Percentiles rank a stretch among this genome's conserved stretches.
Evolutionary conservation across 30 jellyfish, hydroid and myxozoan genomes (phyloP).

Genomic region (Hydractinia echinata): DNA sequence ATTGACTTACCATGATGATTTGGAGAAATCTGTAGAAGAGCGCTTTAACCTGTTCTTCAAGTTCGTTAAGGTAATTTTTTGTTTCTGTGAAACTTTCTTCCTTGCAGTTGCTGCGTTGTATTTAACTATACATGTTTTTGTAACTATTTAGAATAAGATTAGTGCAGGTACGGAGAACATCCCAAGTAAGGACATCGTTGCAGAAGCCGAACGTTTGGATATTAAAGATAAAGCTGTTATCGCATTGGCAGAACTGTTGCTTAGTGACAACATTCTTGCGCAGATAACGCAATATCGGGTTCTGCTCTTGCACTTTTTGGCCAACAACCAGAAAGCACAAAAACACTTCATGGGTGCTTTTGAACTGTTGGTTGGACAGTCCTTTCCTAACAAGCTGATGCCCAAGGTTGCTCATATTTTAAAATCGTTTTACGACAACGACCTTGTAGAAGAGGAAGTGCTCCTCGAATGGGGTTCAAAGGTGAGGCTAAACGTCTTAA

Average conservation of each 20-base stretch:
- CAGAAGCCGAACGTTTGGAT: constrained; percentile 99
- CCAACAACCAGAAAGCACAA: constrained; percentile 92
- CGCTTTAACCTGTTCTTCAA: constrained; percentile 83
- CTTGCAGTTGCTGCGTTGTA: not conserved
- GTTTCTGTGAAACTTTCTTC: not conserved
- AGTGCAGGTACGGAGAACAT: constrained; percentile 16
- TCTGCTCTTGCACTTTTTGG: constrained; percentile 78
- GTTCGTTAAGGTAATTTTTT: constrained; percentile 69
- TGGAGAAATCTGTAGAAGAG: constrained; percentile 81
- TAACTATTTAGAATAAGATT: constrained; percentile 19
- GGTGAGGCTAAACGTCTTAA: constrained; percentile 34
- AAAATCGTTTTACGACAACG: constrained; percentile 80
- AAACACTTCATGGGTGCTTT: constrained; percentile 89
- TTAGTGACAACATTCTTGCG: constrained; percentile 65
- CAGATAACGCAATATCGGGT: constrained; percentile 62
- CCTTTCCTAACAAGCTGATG: constrained; percentile 77
- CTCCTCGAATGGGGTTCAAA: constrained; percentile 93
- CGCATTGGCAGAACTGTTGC: constrained; percentile 89
- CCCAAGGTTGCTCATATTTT: constrained; percentile 88
- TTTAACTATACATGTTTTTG: not conserved
- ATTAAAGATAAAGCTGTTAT: constrained; percentile 86
- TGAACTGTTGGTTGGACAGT: constrained; percentile 85
- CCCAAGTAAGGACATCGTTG: constrained; percentile 74
- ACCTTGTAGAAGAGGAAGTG: constrained; percentile 93
- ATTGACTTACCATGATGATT: constrained; percentile 81